phyloP scores from a whole-genome alignment of 2,888 invertebrate species.

The Rhamnusium bicolor region DNA sequence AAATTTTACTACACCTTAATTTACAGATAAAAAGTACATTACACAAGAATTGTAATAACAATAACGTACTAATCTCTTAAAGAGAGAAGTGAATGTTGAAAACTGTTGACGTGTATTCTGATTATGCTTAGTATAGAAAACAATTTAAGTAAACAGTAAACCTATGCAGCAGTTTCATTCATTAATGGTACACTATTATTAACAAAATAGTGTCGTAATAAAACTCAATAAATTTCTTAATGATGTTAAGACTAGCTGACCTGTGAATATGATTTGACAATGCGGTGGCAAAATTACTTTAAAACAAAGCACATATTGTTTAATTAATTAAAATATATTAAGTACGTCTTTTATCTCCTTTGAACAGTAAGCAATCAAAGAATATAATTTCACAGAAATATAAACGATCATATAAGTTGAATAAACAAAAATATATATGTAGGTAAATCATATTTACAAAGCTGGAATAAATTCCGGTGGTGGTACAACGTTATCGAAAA shows the following conservation, averaged over 20 bases:
- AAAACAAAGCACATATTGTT: neutral
- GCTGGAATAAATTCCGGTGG: too few species aligned
- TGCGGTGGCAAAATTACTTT: neutral
- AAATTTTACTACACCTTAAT: constrained; percentile 20
- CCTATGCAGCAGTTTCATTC: too few species aligned
- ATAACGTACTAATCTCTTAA: neutral
- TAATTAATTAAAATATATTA: neutral
- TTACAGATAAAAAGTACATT: constrained; percentile 11
- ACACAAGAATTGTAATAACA: neutral
- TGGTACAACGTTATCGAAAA: too few species aligned
- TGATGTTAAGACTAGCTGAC: neutral
- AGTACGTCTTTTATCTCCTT: neutral
- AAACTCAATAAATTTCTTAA: neutral
- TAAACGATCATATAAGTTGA: neutral
- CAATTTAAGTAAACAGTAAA: neutral
- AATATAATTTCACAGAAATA: neutral
- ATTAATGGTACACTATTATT: too few species aligned
- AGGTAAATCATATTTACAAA: too few species aligned
- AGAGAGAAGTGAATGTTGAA: neutral
- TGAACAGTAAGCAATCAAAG: neutral
- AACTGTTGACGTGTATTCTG: neutral
- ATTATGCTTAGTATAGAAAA: neutral
- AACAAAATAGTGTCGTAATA: too few species aligned
- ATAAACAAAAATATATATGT: too few species aligned
- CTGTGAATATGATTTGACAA: neutral